phyloP scores from a whole-genome alignment of 2,888 invertebrate genomes.

The Lomographa bimaculata region DNA sequence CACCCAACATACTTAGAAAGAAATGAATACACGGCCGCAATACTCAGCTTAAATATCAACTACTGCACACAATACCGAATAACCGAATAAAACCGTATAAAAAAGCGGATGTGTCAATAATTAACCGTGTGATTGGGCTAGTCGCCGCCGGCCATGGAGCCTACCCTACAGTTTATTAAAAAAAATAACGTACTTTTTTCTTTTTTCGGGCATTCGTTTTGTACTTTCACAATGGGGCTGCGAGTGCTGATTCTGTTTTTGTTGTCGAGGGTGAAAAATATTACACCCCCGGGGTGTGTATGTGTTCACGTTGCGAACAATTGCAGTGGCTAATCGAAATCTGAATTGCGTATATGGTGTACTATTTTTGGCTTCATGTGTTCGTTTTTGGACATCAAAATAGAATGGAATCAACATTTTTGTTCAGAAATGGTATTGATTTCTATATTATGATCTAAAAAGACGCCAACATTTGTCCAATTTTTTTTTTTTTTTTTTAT shows the following conservation, averaged over 20 bases:
- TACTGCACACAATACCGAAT: slow-evolving; percentile 13
- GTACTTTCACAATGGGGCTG: slow-evolving; percentile 16
- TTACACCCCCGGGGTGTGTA: slow-evolving; percentile 74
- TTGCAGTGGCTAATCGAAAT: slow-evolving; percentile 40
- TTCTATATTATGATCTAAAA: too few species aligned
- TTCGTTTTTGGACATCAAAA: not conserved
- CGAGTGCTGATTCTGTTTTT: slow-evolving; percentile 60
- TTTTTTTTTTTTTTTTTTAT: too few species aligned
- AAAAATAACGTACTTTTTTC: slow-evolving; percentile 38
- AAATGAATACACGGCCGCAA: slow-evolving; percentile 13
- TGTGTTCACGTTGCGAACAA: slow-evolving; percentile 42
- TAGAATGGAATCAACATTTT: not conserved
- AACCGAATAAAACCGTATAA: slow-evolving; percentile 31
- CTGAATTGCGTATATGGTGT: slow-evolving; percentile 20
- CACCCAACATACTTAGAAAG: slow-evolving; percentile 11
- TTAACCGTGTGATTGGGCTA: slow-evolving; percentile 72
- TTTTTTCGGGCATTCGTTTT: slow-evolving; percentile 9
- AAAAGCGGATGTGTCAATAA: slow-evolving; percentile 83
- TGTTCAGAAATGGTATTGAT: not conserved
- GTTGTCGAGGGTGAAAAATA: slow-evolving; percentile 76
- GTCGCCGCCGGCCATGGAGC: slow-evolving; percentile 71
- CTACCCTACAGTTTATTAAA: slow-evolving; percentile 51
- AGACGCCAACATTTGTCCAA: too few species aligned
- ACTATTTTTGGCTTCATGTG: slow-evolving; percentile 9
- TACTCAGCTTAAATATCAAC: too few species aligned